Percentiles rank a stretch among this genome's conserved stretches.
These are phyloP conservation scores for Eurytoma californica DNA, from an alignment of 2,888 invertebrate species.

Conservation along the genomic window DNA sequence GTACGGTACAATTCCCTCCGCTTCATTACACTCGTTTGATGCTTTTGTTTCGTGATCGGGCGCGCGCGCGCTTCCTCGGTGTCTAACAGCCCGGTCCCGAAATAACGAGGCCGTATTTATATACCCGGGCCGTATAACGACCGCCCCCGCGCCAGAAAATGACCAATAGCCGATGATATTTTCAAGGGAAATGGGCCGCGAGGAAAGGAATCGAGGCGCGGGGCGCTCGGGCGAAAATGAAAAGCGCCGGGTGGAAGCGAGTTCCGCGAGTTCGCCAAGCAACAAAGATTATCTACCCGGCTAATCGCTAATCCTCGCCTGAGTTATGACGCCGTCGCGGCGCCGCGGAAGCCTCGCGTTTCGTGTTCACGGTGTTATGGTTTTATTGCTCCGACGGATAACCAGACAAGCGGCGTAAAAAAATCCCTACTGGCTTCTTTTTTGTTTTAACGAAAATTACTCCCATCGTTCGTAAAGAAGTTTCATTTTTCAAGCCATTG, in stretches of 20 bases:
- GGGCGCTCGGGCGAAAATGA: conserved; percentile 8
- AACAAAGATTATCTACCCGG: conserved; percentile 41
- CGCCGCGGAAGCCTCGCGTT: not conserved
- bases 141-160: not conserved
- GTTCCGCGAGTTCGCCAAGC: conserved; percentile 12
- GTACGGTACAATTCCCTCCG: conserved; percentile 22
- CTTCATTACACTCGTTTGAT: conserved; percentile 30
- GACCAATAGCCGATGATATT: conserved; percentile 9
- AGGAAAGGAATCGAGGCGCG: conserved; percentile 1
- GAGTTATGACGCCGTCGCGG: conserved; percentile 38
- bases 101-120: conserved; percentile 6
- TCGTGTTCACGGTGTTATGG: not conserved
- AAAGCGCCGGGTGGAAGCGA: conserved; percentile 9
- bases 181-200: not conserved
- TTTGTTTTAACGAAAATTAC: conserved; percentile 3
- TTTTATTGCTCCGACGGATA: conserved; percentile 8
- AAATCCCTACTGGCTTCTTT: not conserved
- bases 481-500: not conserved
- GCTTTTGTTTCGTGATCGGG: not conserved
- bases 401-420: not conserved
- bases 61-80: not conserved
- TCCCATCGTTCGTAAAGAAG: conserved; percentile 18
- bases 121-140: not conserved
- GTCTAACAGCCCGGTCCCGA: not conserved
- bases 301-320: conserved; percentile 51